A percentile compares a stretch with the other conserved stretches of the same genome.
Conservation (phyloP, 2,888 invertebrate species). For the Synanthedon formicaeformis region DNA sequence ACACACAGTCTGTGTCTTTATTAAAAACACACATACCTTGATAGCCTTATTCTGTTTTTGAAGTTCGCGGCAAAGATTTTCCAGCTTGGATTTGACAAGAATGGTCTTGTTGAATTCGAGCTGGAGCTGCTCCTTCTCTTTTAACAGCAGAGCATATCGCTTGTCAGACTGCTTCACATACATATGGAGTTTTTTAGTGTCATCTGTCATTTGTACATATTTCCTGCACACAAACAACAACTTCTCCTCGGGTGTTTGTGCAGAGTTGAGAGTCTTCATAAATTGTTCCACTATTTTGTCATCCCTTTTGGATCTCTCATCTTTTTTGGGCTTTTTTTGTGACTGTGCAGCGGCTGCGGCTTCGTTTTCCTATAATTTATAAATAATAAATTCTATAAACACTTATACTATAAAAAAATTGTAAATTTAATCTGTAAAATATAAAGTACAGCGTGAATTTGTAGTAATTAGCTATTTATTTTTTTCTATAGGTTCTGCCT, state of each 20-base stretch:
- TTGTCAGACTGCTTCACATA: slow-evolving; percentile 73
- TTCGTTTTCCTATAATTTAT: slow-evolving; percentile 28
- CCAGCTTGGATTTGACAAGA: slow-evolving; percentile 84
- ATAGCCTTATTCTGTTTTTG: slow-evolving; percentile 93
- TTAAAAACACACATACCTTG: slow-evolving; percentile 68
- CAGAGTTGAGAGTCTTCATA: slow-evolving; percentile 69
- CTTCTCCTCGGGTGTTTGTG: slow-evolving; percentile 76
- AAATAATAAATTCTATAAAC: no score
- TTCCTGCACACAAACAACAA: slow-evolving; percentile 78
- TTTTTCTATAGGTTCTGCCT: no score
- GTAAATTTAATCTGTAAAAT: no score
- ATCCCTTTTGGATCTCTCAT: slow-evolving; percentile 55
- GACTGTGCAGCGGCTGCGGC: slow-evolving; percentile 20
- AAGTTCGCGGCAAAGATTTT: slow-evolving; percentile 90
- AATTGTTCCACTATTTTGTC: slow-evolving; percentile 76
- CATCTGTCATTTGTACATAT: slow-evolving; percentile 81
- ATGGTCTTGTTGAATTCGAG: slow-evolving; percentile 86
- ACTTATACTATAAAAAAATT: no score
- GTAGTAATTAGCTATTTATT: no score
- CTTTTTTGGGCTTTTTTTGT: slow-evolving; percentile 51
- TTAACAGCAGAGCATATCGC: slow-evolving; percentile 67
- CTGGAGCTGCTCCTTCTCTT: slow-evolving; percentile 86
- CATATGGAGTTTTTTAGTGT: slow-evolving; percentile 73
- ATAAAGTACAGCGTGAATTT: no score
- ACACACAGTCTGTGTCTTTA: not conserved